Evolutionary conservation across 2,888 invertebrate genomes (phyloP).

Genomic region (Melikaiella ostensackeni): DNA sequence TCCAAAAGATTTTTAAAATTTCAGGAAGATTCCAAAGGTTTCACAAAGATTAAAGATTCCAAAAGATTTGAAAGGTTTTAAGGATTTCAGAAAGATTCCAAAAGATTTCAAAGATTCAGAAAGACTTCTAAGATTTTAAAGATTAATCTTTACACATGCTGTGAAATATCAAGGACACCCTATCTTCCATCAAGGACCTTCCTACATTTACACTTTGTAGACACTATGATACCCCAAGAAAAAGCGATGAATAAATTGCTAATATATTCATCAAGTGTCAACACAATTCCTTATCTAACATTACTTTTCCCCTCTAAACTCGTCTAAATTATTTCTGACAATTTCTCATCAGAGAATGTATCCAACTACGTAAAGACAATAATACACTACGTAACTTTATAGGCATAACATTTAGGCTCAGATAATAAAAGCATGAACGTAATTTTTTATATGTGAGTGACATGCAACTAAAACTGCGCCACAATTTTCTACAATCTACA

Average conservation of each 20-base stretch:
- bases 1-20: too few relatives aligned
- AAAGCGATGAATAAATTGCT: background rate
- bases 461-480: constrained; percentile 3
- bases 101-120: too few relatives aligned
- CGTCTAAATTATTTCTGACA: constrained; percentile 6
- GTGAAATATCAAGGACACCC: too few relatives aligned
- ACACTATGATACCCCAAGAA: background rate
- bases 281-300: background rate
- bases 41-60: too few relatives aligned
- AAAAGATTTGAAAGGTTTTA: too few relatives aligned
- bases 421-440: constrained; percentile 23
- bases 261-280: background rate
- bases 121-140: too few relatives aligned
- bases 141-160: too few relatives aligned
- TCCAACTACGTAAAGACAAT: background rate
- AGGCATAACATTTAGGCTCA: constrained; percentile 3
- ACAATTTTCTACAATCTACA: background rate
- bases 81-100: too few relatives aligned
- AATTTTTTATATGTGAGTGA: background rate
- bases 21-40: too few relatives aligned
- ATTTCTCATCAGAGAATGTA: constrained; percentile 8
- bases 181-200: too few relatives aligned
- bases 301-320: background rate
- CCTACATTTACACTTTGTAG: background rate
- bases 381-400: constrained; percentile 18